Conservation (phyloP, 35 echinoderm and acorn worm genomes). For the Eucidaris tribuloides region DNA sequence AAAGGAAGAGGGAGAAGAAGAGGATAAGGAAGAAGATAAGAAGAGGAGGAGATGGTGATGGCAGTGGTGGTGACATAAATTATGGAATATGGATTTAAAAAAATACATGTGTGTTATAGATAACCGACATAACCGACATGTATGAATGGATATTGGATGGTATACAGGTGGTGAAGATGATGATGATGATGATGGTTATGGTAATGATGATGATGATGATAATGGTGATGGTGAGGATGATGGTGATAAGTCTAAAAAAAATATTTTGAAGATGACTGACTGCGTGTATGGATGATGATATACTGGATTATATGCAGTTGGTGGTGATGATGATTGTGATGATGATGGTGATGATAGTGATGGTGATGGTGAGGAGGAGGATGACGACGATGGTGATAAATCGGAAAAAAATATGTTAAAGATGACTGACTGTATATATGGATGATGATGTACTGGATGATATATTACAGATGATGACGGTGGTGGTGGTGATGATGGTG, state of each 20-base stretch:
- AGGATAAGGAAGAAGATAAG: no score
- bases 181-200: not conserved
- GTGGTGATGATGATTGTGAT: not conserved
- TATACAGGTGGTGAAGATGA: not conserved
- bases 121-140: no score
- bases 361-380: not conserved
- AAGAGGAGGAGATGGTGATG: no score
- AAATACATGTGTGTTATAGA: no score
- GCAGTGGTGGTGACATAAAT: no score
- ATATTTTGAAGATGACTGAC: not conserved
- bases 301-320: not conserved
- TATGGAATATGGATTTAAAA: no score
- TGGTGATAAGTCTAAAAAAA: not conserved
- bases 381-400: not conserved
- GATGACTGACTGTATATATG: not conserved
- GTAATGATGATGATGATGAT: not conserved
- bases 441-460: not conserved
- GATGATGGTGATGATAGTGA: not conserved
- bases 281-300: not conserved
- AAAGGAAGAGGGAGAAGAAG: no score
- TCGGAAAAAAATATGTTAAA: no score
- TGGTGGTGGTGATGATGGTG: not conserved
- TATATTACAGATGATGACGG: not conserved
- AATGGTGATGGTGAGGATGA: not conserved
- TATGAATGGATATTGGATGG: no score